Conservation (phyloP, 2,888 invertebrate species). For the Sminthurides aquaticus region DNA sequence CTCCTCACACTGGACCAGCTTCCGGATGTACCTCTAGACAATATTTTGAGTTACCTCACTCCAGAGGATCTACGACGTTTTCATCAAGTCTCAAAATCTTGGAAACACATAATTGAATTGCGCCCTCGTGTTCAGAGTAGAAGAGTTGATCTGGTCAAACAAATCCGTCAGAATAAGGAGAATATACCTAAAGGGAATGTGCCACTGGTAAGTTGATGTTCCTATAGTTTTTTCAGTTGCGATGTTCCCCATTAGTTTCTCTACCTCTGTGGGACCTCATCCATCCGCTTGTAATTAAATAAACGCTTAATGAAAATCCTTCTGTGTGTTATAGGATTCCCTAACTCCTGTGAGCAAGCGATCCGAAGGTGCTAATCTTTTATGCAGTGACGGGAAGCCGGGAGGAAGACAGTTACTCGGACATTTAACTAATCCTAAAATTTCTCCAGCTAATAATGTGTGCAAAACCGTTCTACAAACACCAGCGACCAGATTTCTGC, state of each 20-base stretch:
- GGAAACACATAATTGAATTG: slow-evolving; percentile 27
- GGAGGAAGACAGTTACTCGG: slow-evolving; percentile 16
- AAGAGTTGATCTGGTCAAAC: slow-evolving; percentile 29
- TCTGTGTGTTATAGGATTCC: too few relatives aligned
- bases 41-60: slow-evolving; percentile 28
- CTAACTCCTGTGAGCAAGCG: slow-evolving; percentile 12
- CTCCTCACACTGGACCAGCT: slow-evolving; percentile 26
- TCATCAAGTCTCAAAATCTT: slow-evolving; percentile 39
- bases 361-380: background rate
- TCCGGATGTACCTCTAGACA: slow-evolving; percentile 33
- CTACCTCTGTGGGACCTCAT: background rate
- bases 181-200: slow-evolving; percentile 24
- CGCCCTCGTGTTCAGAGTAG: slow-evolving; percentile 23
- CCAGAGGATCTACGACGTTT: slow-evolving; percentile 35
- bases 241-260: background rate
- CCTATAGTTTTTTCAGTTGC: background rate
- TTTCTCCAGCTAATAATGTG: background rate
- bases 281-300: too few relatives aligned
- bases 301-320: too few relatives aligned
- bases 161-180: slow-evolving; percentile 36
- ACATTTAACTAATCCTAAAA: slow-evolving; percentile 9
- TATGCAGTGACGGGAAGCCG: slow-evolving; percentile 16
- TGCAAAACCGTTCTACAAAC: slow-evolving; percentile 2
- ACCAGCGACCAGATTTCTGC: slow-evolving; percentile 18
- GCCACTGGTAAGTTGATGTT: slow-evolving; percentile 12